A percentile compares a stretch with the other conserved stretches of the same genome.
These are phyloP conservation scores for Eubasilissa regina DNA, from an alignment of 1,140 invertebrate genomes.

Conservation along the genomic window DNA sequence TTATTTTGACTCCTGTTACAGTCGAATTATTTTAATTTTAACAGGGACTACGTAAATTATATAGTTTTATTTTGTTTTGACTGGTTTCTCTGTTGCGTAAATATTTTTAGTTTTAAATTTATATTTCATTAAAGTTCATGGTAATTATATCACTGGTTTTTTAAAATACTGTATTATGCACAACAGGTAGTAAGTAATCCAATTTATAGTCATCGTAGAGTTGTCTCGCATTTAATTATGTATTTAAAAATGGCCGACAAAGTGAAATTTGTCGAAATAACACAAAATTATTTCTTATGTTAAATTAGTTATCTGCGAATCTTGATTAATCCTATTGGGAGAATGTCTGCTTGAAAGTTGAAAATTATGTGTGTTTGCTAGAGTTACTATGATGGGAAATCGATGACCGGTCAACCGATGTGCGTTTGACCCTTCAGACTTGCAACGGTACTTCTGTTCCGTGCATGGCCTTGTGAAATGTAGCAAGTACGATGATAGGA, in stretches of 20 bases:
- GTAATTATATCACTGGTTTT: no score
- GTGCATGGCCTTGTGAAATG: slow-evolving; percentile 6
- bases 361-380: slow-evolving; percentile 14
- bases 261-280: slow-evolving; percentile 10
- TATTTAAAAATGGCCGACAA: neutral
- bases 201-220: neutral
- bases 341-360: neutral
- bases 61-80: neutral
- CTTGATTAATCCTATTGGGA: no score
- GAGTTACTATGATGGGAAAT: slow-evolving; percentile 5
- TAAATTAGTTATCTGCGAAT: no score
- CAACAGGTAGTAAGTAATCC: neutral
- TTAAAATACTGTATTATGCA: neutral
- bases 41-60: no score
- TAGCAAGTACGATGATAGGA: slow-evolving; percentile 20
- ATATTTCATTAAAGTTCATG: no score
- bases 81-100: neutral
- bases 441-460: neutral
- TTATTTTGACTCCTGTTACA: no score
- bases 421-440: neutral
- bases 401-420: slow-evolving; percentile 3
- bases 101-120: neutral
- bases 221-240: slow-evolving; percentile 6
- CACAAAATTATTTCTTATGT: neutral
- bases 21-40: no score